These are phyloP conservation scores for Platysternon megacephalum DNA, from an alignment of 2,113 vertebrate genomes.

Conservation along the genomic window DNA sequence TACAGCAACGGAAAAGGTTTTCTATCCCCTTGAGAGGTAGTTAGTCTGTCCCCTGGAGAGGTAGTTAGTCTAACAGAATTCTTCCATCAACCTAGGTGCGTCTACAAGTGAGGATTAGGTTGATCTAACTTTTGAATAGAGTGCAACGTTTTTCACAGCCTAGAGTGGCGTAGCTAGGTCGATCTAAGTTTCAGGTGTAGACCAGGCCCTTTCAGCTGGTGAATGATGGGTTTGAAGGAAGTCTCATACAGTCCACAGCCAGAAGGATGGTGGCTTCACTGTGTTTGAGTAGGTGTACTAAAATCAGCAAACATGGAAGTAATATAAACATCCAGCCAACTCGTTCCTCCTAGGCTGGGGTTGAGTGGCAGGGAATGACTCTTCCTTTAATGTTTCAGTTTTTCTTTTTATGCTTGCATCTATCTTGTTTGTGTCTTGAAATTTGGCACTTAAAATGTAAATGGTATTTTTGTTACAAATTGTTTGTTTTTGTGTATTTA, in stretches of 20 bases:
- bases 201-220: neutral
- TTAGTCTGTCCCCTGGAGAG: too few relatives aligned
- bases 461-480: neutral
- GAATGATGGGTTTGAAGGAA: neutral
- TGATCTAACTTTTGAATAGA: neutral
- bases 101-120: neutral
- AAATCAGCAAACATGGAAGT: neutral
- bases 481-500: constrained; percentile 44
- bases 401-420: neutral
- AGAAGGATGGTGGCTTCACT: neutral
- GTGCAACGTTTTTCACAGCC: neutral
- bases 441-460: constrained; percentile 39
- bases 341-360: neutral
- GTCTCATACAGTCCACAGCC: neutral
- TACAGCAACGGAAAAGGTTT: neutral
- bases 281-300: neutral
- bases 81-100: neutral
- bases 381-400: neutral
- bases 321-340: neutral
- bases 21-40: neutral
- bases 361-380: neutral
- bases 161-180: neutral
- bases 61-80: neutral
- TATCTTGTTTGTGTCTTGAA: neutral
- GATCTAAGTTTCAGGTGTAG: neutral